These are phyloP conservation scores for Sebastes variabilis DNA, from an alignment of 2,797 vertebrate genomes.

Conservation along the genomic window DNA sequence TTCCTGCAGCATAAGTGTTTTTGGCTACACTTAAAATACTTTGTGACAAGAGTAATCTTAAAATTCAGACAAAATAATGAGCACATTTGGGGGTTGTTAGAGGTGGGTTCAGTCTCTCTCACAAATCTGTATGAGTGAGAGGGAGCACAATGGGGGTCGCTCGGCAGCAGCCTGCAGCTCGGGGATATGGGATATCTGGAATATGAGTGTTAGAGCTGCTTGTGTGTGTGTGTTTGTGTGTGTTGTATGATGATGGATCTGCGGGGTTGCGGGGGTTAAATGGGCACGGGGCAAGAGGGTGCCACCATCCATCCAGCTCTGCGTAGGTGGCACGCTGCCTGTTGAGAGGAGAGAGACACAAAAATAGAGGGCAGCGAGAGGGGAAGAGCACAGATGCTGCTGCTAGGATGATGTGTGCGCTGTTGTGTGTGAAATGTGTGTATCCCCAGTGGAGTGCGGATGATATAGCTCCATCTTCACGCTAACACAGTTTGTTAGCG, in stretches of 20 bases:
- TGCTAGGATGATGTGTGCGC: conserved; percentile 48
- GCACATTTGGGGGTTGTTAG: neutral
- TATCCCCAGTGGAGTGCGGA: conserved; percentile 45
- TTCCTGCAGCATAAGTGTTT: neutral
- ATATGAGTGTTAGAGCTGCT: conserved; percentile 35
- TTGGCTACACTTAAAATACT: conserved; percentile 7
- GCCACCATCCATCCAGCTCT: conserved; percentile 65
- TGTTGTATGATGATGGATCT: conserved; percentile 68
- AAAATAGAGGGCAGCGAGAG: conserved; percentile 66
- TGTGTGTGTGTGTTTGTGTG: conserved; percentile 17
- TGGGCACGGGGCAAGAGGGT: conserved; percentile 52
- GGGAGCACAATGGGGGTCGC: neutral
- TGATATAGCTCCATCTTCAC: conserved; percentile 56
- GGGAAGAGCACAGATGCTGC: conserved; percentile 59
- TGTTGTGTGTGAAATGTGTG: conserved; percentile 52
- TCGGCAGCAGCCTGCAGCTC: conserved; percentile 14
- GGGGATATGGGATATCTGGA: conserved; percentile 8
- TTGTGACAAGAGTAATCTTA: neutral
- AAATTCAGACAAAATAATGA: conserved; percentile 23
- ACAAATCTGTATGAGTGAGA: neutral
- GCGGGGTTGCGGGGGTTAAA: conserved; percentile 73
- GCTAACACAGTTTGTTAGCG: conserved; percentile 52
- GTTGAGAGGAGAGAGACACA: conserved; percentile 49
- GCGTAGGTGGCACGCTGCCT: conserved; percentile 58
- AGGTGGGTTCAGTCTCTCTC: neutral